These are phyloP conservation scores for Ornithoptera alexandrae DNA, from an alignment of 2,888 invertebrate genomes.

Conservation along the genomic window DNA sequence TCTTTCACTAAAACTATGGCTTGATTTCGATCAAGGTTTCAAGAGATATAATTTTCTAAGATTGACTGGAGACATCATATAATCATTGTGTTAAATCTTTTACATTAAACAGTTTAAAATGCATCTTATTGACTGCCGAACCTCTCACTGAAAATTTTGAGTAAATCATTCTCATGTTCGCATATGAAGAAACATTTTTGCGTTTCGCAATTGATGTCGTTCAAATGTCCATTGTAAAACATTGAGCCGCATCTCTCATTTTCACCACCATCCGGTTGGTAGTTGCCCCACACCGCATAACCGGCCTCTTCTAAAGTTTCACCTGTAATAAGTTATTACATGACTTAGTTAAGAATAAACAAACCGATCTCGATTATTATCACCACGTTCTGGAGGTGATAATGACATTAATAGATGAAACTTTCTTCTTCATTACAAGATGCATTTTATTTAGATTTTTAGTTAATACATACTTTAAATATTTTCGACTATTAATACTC, in stretches of 20 bases:
- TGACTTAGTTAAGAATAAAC: not conserved
- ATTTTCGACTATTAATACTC: too few species aligned
- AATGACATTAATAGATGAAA: not conserved
- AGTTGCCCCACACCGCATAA: constrained; percentile 51
- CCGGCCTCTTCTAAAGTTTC: constrained; percentile 43
- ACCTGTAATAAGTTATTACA: constrained; percentile 8
- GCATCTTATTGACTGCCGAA: not conserved
- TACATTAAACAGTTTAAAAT: not conserved
- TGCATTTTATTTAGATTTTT: not conserved
- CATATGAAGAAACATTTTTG: constrained; percentile 58
- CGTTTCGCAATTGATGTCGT: constrained; percentile 51
- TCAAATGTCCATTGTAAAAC: constrained; percentile 57
- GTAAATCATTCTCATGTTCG: constrained; percentile 49
- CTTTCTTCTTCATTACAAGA: not conserved
- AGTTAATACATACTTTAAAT: not conserved
- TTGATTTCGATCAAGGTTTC: not conserved
- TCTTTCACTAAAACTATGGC: not conserved
- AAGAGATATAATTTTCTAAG: not conserved
- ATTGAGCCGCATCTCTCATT: constrained; percentile 60
- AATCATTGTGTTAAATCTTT: not conserved
- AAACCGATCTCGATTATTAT: not conserved
- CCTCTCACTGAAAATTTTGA: constrained; percentile 3
- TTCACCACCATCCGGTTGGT: constrained; percentile 57
- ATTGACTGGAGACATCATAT: not conserved
- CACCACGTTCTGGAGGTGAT: not conserved